Evolutionary conservation across 2,888 invertebrate species (phyloP).

Genomic region (Dolomedes plantarius): DNA sequence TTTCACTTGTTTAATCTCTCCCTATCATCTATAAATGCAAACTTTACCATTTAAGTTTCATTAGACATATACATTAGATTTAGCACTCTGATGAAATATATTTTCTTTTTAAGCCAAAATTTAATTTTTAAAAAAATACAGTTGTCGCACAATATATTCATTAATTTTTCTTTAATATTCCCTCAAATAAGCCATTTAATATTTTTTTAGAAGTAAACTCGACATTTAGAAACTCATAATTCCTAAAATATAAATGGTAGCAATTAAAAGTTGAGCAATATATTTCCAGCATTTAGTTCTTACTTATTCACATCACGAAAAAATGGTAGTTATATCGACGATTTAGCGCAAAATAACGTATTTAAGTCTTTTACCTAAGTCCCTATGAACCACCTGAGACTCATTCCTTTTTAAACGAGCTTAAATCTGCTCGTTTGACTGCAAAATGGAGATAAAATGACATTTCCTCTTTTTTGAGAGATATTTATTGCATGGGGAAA

Average conservation of each 20-base stretch:
- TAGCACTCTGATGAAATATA: too few relatives aligned
- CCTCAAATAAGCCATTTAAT: too few relatives aligned
- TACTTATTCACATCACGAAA: background rate
- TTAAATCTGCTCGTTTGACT: background rate
- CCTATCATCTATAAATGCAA: too few relatives aligned
- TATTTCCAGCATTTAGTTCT: background rate
- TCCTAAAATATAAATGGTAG: background rate
- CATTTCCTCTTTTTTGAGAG: background rate
- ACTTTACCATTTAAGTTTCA: too few relatives aligned
- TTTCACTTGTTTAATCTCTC: too few relatives aligned
- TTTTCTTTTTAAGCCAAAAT: too few relatives aligned
- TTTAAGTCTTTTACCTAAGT: background rate
- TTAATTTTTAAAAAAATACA: too few relatives aligned
- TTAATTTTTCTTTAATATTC: too few relatives aligned
- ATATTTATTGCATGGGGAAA: background rate
- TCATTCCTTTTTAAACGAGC: constrained; percentile 3
- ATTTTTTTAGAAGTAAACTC: too few relatives aligned
- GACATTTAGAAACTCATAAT: too few relatives aligned
- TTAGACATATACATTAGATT: too few relatives aligned
- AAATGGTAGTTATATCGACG: background rate
- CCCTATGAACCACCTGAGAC: background rate
- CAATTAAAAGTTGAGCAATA: background rate
- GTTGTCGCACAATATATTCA: too few relatives aligned
- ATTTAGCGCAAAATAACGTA: background rate
- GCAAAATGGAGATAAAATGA: background rate